Base-by-base conservation (phyloP, 1,140 invertebrate genomes). In the Tigriopus japonicus region DNA sequence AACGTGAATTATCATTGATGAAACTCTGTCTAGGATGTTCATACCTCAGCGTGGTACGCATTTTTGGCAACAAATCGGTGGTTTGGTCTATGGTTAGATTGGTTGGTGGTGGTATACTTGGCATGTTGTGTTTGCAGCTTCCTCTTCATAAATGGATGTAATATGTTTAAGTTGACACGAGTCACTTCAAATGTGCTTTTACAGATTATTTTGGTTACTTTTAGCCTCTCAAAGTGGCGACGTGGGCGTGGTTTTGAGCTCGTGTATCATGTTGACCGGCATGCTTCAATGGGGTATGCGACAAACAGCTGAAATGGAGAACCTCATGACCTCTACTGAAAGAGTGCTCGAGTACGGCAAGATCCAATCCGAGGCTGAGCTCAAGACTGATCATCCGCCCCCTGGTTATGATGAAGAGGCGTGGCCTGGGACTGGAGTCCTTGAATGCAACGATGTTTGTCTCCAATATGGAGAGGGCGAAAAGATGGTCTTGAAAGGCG, bases 221-320 rank as follows among this genome's bases (percentile, higher is more conserved):
- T 9, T 58, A 81, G 75, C 73, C 40, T 71, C 69, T 68, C 65
- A 76, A 12, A 81, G 78, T 13, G 83, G 84, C 0, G 75, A 82
- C 63, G 84, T 88, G 6, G 87, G 86, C 15, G 66, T 92, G 45
- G 81, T 84, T 0, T 81, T 91, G 56, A 82, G 85, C 0, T 86
- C 88, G 67, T 80, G 80, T 1, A 81, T 88, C 42, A 76, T 80
- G 0, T 70, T 92, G 53, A 81, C 82, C 19, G 82, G 83, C 1
- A 80, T 85, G 73, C 82, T 88, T 58, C 87, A 90, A 67, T 90
- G 83, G 81, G 86, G 84, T 1, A 82, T 91, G 60, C 74, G 82
- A 56, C 84, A 88, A 67, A 81, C 80, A 14, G 80, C 87, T 0
- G 59, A 61, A 15, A 52, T 85, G 24, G 80, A 82, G 65, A 84